Conservation (phyloP, 2,797 vertebrate genomes). For the Dermochelys coriacea region DNA sequence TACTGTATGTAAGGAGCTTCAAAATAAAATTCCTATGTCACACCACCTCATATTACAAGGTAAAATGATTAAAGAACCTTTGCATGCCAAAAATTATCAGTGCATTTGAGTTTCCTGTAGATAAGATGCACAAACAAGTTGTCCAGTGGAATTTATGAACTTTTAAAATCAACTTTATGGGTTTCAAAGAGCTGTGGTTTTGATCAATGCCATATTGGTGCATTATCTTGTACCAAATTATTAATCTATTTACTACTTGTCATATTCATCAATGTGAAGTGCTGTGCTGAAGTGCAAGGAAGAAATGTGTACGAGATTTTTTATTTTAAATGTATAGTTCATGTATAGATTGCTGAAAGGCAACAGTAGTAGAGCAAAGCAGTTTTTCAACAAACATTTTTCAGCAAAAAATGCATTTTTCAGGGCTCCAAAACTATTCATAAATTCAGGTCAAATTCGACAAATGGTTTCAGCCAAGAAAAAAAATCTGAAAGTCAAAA, state of each 20-base stretch:
- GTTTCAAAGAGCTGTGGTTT: not conserved
- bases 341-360: not conserved
- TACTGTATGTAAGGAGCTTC: not conserved
- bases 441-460: not conserved
- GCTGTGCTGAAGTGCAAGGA: not conserved
- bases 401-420: not conserved
- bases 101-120: not conserved
- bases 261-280: not conserved
- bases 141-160: not conserved
- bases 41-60: not conserved
- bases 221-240: not conserved
- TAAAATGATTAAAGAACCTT: not conserved
- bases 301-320: not conserved
- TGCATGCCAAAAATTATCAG: not conserved
- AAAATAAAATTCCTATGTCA: constrained; percentile 24
- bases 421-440: not conserved
- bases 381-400: not conserved
- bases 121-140: not conserved
- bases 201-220: not conserved
- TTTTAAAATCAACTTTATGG: not conserved
- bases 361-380: not conserved
- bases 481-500: not conserved
- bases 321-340: not conserved
- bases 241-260: not conserved
- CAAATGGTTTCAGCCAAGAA: not conserved